phyloP scores from a whole-genome alignment of 2,113 vertebrate species.

The Cochlearius cochlearius region DNA sequence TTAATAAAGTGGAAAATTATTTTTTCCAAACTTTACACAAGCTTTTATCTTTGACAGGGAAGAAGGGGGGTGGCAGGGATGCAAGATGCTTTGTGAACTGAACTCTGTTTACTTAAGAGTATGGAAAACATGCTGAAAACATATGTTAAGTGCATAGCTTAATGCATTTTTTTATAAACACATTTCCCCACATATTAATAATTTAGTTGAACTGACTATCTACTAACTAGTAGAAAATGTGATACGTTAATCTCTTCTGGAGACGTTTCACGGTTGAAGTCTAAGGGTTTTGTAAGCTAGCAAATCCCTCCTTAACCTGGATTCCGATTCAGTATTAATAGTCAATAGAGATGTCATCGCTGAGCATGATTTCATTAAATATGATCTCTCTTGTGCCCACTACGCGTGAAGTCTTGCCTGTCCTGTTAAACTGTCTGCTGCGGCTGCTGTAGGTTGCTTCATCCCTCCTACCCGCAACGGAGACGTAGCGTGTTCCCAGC shows the following conservation, averaged over 20 bases:
- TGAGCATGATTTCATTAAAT: not conserved
- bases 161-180: not conserved
- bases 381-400: too few species aligned
- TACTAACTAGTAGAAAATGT: not conserved
- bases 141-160: not conserved
- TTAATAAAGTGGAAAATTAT: slow-evolving; percentile 29
- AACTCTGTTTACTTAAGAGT: not conserved
- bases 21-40: slow-evolving; percentile 10
- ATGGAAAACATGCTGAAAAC: not conserved
- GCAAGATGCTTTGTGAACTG: not conserved
- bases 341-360: not conserved
- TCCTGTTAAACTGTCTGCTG: not conserved
- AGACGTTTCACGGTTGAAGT: not conserved
- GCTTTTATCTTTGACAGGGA: slow-evolving; percentile 4
- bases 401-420: not conserved
- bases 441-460: not conserved
- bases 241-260: not conserved
- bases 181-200: not conserved
- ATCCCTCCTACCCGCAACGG: not conserved
- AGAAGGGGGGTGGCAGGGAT: not conserved
- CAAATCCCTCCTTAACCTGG: not conserved
- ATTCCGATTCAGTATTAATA: not conserved
- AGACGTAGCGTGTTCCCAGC: fast-evolving
- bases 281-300: not conserved
- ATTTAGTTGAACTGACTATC: not conserved